Evolutionary conservation across 2,797 vertebrate genomes (phyloP), one percentile per base, ranked within the genome.

Genomic region (Dermochelys coriacea): DNA sequence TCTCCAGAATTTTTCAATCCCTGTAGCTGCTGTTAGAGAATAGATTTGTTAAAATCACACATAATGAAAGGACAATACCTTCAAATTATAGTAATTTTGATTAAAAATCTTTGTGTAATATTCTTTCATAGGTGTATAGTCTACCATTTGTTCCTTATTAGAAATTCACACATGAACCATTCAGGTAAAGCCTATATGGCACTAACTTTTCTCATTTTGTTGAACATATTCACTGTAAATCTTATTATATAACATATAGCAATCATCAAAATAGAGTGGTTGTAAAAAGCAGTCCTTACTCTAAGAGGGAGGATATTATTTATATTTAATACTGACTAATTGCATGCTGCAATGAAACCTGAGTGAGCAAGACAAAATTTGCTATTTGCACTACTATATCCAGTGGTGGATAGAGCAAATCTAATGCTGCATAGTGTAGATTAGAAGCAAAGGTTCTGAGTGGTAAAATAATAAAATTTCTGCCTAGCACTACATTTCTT

Each of bases 131-230:
- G 11, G 12, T 6, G 11, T 45, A 75, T 29, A 45, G 16, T 47
- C 45, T 37, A 6, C 90, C 50, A 88, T 0, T 0, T 3, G 19
- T 0, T 3, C 41, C 19, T 81, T 41, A 87, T 3, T 79, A 2
- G 18, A 29, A 59, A 84, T 89, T 82, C 45, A 88, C 34, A 14
- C 51, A 19, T 1, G 27, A 79, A 34, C 14, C 55, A 2, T 51
- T 86, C 37, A 47, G 7, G 16, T 49, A 80, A 91, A 91, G 57
- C 31, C n/a, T 82, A 54, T 37, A n/a, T n/a, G 5, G 18, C 31
- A 54, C 34, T 71, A 64, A 64, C 7, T 64, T 37, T 71, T 16
- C 9, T 21, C 19, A 41, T n/a, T 71, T 19, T 37, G 34, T 71
- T 19, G 10, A 75, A 3, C 11, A n/a, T 12, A 80, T 71, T 61